Conservation (phyloP, 1,140 invertebrate genomes). For the Zaprionus camerounensis region DNA sequence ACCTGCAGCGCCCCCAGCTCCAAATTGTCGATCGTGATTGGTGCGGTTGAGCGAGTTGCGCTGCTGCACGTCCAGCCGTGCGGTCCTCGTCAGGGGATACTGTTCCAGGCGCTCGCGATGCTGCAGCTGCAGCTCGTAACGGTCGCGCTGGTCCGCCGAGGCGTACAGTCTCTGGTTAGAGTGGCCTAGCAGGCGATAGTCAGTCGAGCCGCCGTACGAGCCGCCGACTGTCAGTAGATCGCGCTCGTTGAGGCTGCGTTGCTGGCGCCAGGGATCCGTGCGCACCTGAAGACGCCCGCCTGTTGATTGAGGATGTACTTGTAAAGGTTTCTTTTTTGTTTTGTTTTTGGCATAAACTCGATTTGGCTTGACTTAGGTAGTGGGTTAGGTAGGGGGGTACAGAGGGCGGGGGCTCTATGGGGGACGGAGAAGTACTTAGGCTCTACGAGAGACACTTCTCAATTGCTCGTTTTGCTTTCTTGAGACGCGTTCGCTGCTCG, state of each 20-base stretch:
- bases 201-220: conserved; percentile 55
- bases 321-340: conserved; percentile 30
- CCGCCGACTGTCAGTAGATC: conserved; percentile 71
- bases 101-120: conserved; percentile 79
- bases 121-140: conserved; percentile 79
- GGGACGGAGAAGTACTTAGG: neutral
- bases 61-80: conserved; percentile 81
- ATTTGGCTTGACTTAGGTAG: conserved; percentile 24
- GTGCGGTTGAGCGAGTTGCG: conserved; percentile 80
- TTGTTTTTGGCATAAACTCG: conserved; percentile 36
- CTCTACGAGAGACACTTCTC: conserved; percentile 10
- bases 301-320: conserved; percentile 68
- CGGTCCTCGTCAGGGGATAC: conserved; percentile 77
- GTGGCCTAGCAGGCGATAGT: conserved; percentile 66
- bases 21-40: conserved; percentile 82
- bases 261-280: conserved; percentile 79
- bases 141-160: conserved; percentile 78
- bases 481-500: conserved; percentile 21
- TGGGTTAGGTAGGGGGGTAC: neutral
- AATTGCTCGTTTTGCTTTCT: conserved; percentile 21
- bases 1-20: conserved; percentile 7
- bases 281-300: conserved; percentile 78
- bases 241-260: conserved; percentile 81
- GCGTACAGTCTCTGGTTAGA: conserved; percentile 74
- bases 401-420: neutral